Conservation (phyloP, 2,888 invertebrate genomes). For the Trachelus troglodyta region DNA sequence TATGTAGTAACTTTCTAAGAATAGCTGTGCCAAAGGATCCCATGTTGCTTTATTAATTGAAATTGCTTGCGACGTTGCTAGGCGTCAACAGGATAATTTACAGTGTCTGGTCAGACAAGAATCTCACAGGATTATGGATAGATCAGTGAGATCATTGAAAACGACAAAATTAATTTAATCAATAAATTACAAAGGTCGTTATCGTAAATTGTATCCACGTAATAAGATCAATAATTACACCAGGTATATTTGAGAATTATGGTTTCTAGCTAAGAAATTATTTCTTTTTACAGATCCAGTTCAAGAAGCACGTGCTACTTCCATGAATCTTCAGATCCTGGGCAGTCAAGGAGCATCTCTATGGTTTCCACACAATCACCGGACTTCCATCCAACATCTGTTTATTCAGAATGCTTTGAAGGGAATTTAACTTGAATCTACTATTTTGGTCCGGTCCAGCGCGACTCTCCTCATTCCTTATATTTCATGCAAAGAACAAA, state of each 20-base stretch:
- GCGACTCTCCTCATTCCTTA: not conserved
- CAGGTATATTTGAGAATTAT: not conserved
- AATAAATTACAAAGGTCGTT: not conserved
- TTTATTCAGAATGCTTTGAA: conserved; percentile 41
- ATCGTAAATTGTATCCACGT: no score
- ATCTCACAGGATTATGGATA: not conserved
- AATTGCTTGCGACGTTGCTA: not conserved
- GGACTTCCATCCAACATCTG: not conserved
- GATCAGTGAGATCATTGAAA: not conserved
- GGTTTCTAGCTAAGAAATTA: not conserved
- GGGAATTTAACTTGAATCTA: conserved; percentile 38
- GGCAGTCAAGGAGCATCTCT: not conserved
- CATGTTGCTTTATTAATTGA: no score
- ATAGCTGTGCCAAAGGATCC: no score
- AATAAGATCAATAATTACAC: no score
- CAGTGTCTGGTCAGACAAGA: not conserved
- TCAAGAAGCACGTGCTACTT: not conserved
- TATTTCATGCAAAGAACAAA: not conserved
- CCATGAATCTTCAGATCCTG: not conserved
- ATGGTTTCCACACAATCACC: not conserved
- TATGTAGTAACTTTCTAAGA: not conserved
- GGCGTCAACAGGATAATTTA: not conserved
- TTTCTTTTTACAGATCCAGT: not conserved
- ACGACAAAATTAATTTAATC: not conserved
- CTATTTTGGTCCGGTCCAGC: not conserved